A percentile compares a stretch with the other conserved stretches of the same genome.
phyloP scores from a whole-genome alignment of 1,140 invertebrate species.

The Mylabris phalerata region DNA sequence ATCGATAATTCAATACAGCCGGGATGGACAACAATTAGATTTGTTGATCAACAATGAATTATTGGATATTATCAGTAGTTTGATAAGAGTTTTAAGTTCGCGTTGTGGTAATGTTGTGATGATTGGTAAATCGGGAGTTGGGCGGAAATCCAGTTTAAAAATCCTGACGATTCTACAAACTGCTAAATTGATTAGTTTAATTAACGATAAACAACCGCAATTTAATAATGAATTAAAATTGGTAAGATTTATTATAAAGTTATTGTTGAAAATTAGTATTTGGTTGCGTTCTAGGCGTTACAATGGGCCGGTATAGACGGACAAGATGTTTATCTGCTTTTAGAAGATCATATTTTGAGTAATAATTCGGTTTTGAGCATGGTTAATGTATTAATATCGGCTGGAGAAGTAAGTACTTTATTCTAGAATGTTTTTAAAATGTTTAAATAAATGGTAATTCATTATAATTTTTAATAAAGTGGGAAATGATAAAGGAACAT shows the following conservation, averaged over 20 bases:
- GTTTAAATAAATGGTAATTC: too few relatives aligned
- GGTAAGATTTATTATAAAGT: constrained; percentile 24
- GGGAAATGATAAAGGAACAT: too few relatives aligned
- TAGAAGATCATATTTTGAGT: constrained; percentile 81
- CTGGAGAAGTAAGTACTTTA: constrained; percentile 51
- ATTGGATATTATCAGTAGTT: constrained; percentile 53
- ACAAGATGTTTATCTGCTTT: constrained; percentile 62
- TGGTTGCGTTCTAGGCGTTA: constrained; percentile 49
- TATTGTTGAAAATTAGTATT: neutral
- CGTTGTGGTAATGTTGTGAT: constrained; percentile 64
- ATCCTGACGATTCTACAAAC: constrained; percentile 67
- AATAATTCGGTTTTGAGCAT: constrained; percentile 56
- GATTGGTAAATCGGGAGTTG: constrained; percentile 68
- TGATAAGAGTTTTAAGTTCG: constrained; percentile 56
- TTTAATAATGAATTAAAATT: constrained; percentile 48
- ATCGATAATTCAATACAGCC: constrained; percentile 61
- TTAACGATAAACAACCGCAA: constrained; percentile 21
- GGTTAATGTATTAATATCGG: constrained; percentile 61
- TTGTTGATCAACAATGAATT: constrained; percentile 60
- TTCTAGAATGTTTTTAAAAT: too few relatives aligned
- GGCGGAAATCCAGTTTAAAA: constrained; percentile 65
- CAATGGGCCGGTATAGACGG: constrained; percentile 75
- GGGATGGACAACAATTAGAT: constrained; percentile 49
- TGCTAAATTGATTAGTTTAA: constrained; percentile 52
- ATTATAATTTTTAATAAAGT: too few relatives aligned